These are phyloP conservation scores for Coranthus polyacanthus DNA, from an alignment of 2,797 vertebrate species.

Conservation along the genomic window DNA sequence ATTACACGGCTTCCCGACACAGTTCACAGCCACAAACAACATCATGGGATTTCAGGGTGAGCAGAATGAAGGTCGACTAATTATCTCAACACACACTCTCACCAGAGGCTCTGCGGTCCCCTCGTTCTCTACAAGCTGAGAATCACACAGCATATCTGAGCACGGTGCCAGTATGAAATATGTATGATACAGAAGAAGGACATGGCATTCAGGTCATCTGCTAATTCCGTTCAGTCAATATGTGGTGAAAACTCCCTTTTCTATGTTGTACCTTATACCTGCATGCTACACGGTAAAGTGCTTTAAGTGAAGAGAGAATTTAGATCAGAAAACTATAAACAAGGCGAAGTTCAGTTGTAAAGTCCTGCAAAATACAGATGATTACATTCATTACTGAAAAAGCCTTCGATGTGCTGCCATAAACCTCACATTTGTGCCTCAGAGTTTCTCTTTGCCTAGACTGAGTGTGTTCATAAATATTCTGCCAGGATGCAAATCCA, in stretches of 20 bases:
- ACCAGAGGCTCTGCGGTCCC: not conserved
- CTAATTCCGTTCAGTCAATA: conserved; percentile 14
- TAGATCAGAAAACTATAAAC: no score
- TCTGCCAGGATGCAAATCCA: not conserved
- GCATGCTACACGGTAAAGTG: not conserved
- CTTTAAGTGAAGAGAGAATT: no score
- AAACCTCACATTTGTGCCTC: not conserved
- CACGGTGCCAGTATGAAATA: conserved; percentile 40
- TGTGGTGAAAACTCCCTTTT: conserved; percentile 4
- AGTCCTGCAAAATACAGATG: not conserved
- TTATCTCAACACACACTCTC: conserved; percentile 37
- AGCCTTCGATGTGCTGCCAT: not conserved
- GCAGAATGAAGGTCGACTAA: conserved; percentile 36
- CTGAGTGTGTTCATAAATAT: not conserved
- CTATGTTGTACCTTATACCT: not conserved
- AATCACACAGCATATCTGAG: conserved; percentile 43
- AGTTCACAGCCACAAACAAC: conserved; percentile 45
- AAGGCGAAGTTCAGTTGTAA: not conserved
- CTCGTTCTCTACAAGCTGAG: not conserved
- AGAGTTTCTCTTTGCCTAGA: conserved; percentile 5
- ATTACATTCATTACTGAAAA: not conserved
- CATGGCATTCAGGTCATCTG: conserved; percentile 38
- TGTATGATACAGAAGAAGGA: conserved; percentile 39
- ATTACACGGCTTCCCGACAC: conserved; percentile 30
- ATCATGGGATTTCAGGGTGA: conserved; percentile 28